These are phyloP conservation scores for Etheostoma spectabile DNA, from an alignment of 2,113 vertebrate genomes.

Conservation along the genomic window DNA sequence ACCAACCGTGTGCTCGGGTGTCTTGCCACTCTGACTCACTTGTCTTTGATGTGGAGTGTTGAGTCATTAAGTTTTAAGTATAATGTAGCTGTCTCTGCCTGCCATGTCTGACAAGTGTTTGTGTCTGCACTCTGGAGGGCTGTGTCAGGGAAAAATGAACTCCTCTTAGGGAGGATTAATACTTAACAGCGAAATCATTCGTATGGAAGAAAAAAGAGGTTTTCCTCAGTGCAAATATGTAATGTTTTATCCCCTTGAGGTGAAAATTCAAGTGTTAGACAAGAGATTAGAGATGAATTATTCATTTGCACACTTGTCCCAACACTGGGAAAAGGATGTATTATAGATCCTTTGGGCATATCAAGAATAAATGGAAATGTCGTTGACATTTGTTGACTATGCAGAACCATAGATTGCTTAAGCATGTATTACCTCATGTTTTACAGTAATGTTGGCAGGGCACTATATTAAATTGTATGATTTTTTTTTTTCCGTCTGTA, in stretches of 20 bases:
- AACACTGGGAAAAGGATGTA: conserved; percentile 7
- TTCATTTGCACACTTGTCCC: conserved; percentile 35
- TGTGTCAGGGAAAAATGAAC: conserved; percentile 61
- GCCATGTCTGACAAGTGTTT: conserved; percentile 57
- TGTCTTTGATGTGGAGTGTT: conserved; percentile 63
- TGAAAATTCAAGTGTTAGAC: conserved; percentile 21
- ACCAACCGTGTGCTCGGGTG: conserved; percentile 12
- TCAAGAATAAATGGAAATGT: neutral
- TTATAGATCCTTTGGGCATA: neutral
- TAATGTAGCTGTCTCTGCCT: conserved; percentile 32
- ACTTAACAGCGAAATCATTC: conserved; percentile 19
- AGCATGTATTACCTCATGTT: neutral
- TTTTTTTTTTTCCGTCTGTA: neutral
- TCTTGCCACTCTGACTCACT: conserved; percentile 48
- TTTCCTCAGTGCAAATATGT: conserved; percentile 10
- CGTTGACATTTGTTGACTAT: neutral
- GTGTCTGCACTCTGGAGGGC: conserved; percentile 60
- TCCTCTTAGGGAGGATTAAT: conserved; percentile 42
- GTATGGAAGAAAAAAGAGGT: neutral
- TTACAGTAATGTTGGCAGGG: neutral
- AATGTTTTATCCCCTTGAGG: conserved; percentile 28
- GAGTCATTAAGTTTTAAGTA: conserved; percentile 72
- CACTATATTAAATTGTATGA: neutral
- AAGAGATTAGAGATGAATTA: conserved; percentile 33
- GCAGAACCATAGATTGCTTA: neutral